Evolutionary conservation across 2,888 invertebrate genomes (phyloP), one percentile per base, ranked within the genome.

Genomic region (Agrilus biguttatus): DNA sequence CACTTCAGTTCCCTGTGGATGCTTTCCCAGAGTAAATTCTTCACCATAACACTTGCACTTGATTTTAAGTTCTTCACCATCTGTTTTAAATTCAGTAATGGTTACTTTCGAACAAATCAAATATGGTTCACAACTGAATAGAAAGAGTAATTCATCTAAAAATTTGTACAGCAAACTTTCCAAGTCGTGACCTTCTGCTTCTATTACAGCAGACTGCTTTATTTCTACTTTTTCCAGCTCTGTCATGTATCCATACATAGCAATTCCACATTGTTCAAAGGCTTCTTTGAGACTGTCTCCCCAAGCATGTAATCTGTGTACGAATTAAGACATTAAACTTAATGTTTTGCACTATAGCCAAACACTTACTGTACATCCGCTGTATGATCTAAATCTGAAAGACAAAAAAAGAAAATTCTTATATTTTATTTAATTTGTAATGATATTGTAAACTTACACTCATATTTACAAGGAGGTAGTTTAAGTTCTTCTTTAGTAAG

Each of bases 181-280:
- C 62, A 95, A 62, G 63, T 98, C 97, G 57, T 92, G 82, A 8
- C 86, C 95, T 47, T 80, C 78, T 0, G 90, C 95, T 67, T 87
- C 86, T 48, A 98, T 80, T 53, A 84, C 78, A 57, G 82, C 78
- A 34, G 80, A 78, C 55, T 83, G 77, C 52, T 73, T 72, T 51
- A 88, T 83, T 61, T 91, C 83, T 1, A 98, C 89, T 49, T 77
- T 77, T 1, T 82, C 76, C 49, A 92, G 66, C 49, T 91, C 91
- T 2, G 96, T 97, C 90, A 97, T 97, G 64, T 97, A 98, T 1
- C 83, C 91, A 70, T 89, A 98, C 96, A 98, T 96, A 1, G 92
- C 87, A 63, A 90, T 78, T 7, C 88, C 93, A 57, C 87, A 87
- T 68, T 93, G 93, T 62, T 96, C 95, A 66, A 92, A 96, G 0